These are phyloP conservation scores for Eptesicus fuscus DNA, from an alignment of 2,113 vertebrate species.

Conservation along the genomic window DNA sequence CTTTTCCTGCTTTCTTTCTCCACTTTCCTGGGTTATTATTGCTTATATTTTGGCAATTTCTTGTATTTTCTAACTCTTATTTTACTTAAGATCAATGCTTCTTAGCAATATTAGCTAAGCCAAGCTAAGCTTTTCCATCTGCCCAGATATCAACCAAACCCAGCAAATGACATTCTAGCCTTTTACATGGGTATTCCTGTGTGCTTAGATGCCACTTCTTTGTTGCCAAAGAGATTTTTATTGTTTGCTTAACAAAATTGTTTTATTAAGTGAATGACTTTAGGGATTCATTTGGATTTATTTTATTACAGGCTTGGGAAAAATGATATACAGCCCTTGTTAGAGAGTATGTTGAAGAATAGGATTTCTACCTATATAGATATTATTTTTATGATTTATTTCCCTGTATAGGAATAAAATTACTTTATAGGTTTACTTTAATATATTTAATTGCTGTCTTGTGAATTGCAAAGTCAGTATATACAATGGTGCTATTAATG, in stretches of 20 bases:
- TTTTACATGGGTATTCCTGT: neutral
- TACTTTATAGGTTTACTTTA: conserved; percentile 60
- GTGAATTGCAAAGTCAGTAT: conserved; percentile 34
- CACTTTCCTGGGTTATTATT: neutral
- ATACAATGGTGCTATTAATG: neutral
- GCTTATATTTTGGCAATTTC: neutral
- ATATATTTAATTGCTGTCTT: conserved; percentile 43
- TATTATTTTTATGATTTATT: conserved; percentile 61
- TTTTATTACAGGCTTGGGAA: conserved; percentile 59
- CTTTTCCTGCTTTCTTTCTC: neutral
- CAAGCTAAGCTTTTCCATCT: neutral
- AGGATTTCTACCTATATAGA: conserved; percentile 10
- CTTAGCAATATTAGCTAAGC: neutral
- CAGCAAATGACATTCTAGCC: neutral
- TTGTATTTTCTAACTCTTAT: neutral
- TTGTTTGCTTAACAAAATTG: conserved; percentile 63
- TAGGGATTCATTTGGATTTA: conserved; percentile 53
- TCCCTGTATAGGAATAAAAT: conserved; percentile 46
- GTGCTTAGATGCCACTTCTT: neutral
- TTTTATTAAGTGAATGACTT: conserved; percentile 67
- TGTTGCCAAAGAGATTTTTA: conserved; percentile 48
- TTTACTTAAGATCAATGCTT: neutral
- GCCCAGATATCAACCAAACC: neutral
- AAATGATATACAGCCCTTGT: conserved; percentile 38
- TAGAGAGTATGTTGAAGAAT: conserved; percentile 43